These are phyloP conservation scores for Nymphalis io DNA, from an alignment of 1,140 invertebrate genomes.

Conservation along the genomic window DNA sequence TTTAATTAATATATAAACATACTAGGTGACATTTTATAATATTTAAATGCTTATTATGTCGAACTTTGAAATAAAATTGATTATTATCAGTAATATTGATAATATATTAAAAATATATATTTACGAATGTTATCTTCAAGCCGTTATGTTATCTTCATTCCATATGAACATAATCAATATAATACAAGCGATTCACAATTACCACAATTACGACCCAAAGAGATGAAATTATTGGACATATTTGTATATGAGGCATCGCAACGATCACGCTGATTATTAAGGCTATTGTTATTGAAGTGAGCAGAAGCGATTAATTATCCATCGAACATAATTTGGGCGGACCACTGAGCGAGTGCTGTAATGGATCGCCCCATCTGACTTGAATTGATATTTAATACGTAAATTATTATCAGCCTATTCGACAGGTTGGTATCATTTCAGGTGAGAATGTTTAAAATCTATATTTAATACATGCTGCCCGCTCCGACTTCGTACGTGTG, in stretches of 20 bases:
- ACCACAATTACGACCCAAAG: conserved; percentile 15
- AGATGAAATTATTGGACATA: conserved; percentile 24
- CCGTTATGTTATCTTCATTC: too few species aligned
- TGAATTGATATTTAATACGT: conserved; percentile 44
- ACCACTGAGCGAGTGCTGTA: conserved; percentile 55
- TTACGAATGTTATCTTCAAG: too few species aligned
- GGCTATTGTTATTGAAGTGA: conserved; percentile 71
- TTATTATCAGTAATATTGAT: too few species aligned
- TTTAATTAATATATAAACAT: too few species aligned
- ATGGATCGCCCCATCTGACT: conserved; percentile 54
- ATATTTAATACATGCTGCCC: background rate
- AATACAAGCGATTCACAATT: background rate
- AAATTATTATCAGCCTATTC: conserved; percentile 22
- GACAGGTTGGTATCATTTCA: conserved; percentile 7
- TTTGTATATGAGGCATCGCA: conserved; percentile 39
- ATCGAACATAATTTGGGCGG: conserved; percentile 78
- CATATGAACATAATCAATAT: background rate
- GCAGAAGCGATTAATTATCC: conserved; percentile 75
- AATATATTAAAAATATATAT: too few species aligned
- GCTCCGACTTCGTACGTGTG: too few species aligned
- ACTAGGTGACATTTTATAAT: too few species aligned
- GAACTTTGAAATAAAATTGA: too few species aligned
- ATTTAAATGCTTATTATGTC: too few species aligned
- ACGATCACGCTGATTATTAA: conserved; percentile 61
- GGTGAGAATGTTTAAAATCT: conserved; percentile 4